A percentile compares a stretch with the other conserved stretches of the same genome.
Evolutionary conservation across 2,113 vertebrate species (phyloP).

Genomic region (Gasterosteus aculeatus): DNA sequence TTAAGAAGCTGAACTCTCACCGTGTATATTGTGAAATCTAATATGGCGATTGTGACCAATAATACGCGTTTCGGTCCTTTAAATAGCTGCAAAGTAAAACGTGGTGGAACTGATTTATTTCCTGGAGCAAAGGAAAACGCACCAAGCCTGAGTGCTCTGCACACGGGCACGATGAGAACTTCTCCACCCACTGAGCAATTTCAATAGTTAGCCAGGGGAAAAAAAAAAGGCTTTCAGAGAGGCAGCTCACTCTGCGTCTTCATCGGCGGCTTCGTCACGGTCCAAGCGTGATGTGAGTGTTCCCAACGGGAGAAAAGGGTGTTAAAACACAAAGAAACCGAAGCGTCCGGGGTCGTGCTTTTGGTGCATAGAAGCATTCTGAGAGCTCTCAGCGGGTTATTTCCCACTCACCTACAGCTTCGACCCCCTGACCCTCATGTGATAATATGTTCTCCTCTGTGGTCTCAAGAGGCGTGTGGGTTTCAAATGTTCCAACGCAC

Average conservation of each 20-base stretch:
- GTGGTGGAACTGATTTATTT: neutral
- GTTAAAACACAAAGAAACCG: neutral
- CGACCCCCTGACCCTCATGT: constrained; percentile 9
- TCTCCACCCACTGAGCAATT: constrained; percentile 35
- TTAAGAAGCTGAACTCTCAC: neutral
- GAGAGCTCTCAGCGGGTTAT: constrained; percentile 1
- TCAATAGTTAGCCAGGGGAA: neutral
- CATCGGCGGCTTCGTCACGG: constrained; percentile 32
- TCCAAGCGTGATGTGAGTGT: constrained; percentile 19
- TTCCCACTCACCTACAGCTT: constrained; percentile 16
- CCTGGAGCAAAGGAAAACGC: neutral
- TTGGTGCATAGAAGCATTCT: constrained; percentile 6
- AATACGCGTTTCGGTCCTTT: neutral
- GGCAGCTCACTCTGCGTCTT: neutral
- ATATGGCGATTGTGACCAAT: neutral
- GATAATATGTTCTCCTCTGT: neutral
- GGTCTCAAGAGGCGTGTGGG: constrained; percentile 33
- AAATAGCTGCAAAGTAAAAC: neutral
- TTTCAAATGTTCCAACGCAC: neutral
- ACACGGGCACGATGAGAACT: neutral
- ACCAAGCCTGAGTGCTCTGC: constrained; percentile 11
- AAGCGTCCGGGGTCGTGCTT: neutral
- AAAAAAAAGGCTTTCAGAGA: constrained; percentile 14
- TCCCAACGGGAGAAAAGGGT: constrained; percentile 7
- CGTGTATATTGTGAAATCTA: neutral